These are phyloP conservation scores for Alloplasta piceator DNA, from an alignment of 2,888 invertebrate species.

Conservation along the genomic window DNA sequence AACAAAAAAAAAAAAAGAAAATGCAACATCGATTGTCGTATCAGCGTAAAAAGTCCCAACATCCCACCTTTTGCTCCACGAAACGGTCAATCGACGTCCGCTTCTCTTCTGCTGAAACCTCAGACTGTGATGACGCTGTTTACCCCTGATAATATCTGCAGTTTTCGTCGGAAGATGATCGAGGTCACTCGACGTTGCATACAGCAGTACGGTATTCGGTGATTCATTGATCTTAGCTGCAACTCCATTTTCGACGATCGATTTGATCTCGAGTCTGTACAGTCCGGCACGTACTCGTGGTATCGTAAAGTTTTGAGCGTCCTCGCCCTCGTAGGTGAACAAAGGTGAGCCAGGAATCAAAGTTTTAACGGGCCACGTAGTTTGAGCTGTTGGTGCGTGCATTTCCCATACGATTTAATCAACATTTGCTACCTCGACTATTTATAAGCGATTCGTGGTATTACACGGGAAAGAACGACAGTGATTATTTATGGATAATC, in stretches of 20 bases:
- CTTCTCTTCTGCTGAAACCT: slow-evolving; percentile 80
- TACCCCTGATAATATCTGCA: slow-evolving; percentile 69
- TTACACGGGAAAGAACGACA: too few species aligned
- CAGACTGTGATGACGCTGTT: slow-evolving; percentile 75
- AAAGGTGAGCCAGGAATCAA: slow-evolving; percentile 79
- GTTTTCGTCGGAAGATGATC: slow-evolving; percentile 74
- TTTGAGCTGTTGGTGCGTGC: slow-evolving; percentile 65
- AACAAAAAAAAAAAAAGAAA: too few species aligned
- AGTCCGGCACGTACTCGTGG: slow-evolving; percentile 79
- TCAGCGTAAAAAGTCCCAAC: slow-evolving; percentile 20
- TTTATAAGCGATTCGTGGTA: too few species aligned
- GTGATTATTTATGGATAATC: too few species aligned
- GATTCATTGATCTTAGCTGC: slow-evolving; percentile 51
- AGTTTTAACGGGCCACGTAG: slow-evolving; percentile 80
- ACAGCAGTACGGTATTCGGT: slow-evolving; percentile 80
- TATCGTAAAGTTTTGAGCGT: slow-evolving; percentile 81
- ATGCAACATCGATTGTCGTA: neutral
- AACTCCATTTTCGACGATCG: slow-evolving; percentile 67
- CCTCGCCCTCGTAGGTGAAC: slow-evolving; percentile 80
- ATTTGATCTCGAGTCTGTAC: slow-evolving; percentile 81
- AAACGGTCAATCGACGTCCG: slow-evolving; percentile 79
- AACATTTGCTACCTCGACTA: too few species aligned
- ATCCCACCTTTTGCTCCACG: slow-evolving; percentile 81
- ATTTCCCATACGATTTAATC: too few species aligned
- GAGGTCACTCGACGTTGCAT: slow-evolving; percentile 79